phyloP scores from a whole-genome alignment of 2,888 invertebrate species.

The Prosopocoilus inquinatus region DNA sequence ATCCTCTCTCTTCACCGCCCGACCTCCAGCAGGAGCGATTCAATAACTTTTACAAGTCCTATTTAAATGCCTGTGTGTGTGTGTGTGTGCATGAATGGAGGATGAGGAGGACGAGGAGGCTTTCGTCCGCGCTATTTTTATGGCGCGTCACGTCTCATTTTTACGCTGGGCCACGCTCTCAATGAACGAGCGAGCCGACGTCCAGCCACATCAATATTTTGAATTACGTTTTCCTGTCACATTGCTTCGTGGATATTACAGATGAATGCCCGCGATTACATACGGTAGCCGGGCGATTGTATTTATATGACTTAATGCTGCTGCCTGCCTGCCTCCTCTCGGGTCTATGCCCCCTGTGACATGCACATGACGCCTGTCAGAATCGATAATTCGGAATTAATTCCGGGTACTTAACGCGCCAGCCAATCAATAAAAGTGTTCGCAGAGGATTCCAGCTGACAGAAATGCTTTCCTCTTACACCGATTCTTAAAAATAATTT shows the following conservation, averaged over 20 bases:
- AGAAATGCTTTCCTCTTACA: too few relatives aligned
- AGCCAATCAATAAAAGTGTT: too few relatives aligned
- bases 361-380: too few relatives aligned
- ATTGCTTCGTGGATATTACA: not conserved
- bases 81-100: slow-evolving; percentile 6
- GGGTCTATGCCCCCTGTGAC: too few relatives aligned
- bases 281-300: not conserved
- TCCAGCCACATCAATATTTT: slow-evolving; percentile 1
- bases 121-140: slow-evolving; percentile 21
- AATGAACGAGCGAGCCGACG: not conserved
- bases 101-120: too few relatives aligned
- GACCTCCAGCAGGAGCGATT: slow-evolving; percentile 21
- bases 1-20: slow-evolving; percentile 22
- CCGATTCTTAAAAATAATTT: too few relatives aligned
- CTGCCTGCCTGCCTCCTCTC: not conserved
- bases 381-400: too few relatives aligned
- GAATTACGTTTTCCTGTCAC: slow-evolving; percentile 2
- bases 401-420: too few relatives aligned
- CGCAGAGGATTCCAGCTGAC: too few relatives aligned
- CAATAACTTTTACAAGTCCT: slow-evolving; percentile 27
- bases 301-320: not conserved
- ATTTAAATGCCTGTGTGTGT: slow-evolving; percentile 28
- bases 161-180: not conserved
- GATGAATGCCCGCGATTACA: slow-evolving; percentile 1
- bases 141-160: slow-evolving; percentile 3